phyloP scores from a whole-genome alignment of 37 sponge, comb jelly and placozoan genomes.

The Haliclona indistincta region DNA sequence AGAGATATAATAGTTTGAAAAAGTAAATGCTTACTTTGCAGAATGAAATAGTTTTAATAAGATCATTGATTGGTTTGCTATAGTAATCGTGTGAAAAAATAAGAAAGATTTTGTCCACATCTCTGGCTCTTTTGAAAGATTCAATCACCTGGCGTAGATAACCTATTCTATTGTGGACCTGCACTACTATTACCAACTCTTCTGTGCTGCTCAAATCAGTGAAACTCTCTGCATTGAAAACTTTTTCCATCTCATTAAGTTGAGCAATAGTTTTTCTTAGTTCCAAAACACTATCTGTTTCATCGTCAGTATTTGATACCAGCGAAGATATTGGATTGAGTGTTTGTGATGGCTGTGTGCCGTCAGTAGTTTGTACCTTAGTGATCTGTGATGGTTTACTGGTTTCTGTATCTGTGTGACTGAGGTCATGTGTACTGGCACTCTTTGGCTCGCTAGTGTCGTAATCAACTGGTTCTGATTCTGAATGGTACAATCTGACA shows the following conservation, averaged over 20 bases:
- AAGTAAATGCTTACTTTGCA: constrained; percentile 44
- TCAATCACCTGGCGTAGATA: constrained; percentile 69
- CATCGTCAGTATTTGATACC: too few species aligned
- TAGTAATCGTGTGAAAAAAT: constrained; percentile 83
- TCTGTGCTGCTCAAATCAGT: too few species aligned
- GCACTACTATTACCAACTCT: constrained; percentile 68
- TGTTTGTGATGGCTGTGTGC: too few species aligned
- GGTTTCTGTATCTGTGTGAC: too few species aligned
- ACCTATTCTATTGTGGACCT: constrained; percentile 67
- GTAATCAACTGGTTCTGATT: too few species aligned
- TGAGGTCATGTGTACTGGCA: too few species aligned
- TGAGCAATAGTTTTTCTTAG: neutral
- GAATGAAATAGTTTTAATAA: constrained; percentile 53
- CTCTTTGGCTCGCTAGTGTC: too few species aligned
- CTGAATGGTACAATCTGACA: too few species aligned
- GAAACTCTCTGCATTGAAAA: constrained; percentile 50
- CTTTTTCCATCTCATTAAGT: constrained; percentile 24
- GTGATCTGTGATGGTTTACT: too few species aligned
- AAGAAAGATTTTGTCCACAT: constrained; percentile 64
- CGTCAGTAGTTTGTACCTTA: too few species aligned
- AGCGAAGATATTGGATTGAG: too few species aligned
- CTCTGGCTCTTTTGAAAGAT: constrained; percentile 44
- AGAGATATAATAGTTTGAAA: too few species aligned
- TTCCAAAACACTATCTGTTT: constrained; percentile 18
- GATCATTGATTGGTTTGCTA: constrained; percentile 47